Base-by-base conservation (phyloP, 2,888 invertebrate genomes). In the Andrena bicolor region DNA sequence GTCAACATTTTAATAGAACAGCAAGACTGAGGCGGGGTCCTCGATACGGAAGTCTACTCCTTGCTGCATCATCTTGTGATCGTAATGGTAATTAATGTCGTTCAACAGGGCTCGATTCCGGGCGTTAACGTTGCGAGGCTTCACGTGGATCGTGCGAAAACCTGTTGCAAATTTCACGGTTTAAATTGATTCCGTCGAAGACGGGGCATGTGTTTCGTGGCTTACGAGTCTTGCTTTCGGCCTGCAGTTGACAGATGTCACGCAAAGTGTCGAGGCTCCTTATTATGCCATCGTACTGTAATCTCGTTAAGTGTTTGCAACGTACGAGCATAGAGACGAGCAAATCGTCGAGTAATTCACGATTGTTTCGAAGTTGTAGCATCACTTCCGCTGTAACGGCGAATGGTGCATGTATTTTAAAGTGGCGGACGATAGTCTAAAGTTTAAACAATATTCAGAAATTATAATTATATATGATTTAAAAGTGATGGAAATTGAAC, bases 261-360 rank as follows among this genome's bases (percentile, higher is more conserved):
- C 92, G 87, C 63, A 95, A 84, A 6, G 94, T 93, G 63, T 94
- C 92, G 77, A 95, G 91, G 85, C 91, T 94, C 20, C 94, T 90
- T 70, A 95, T 89, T 65, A 94, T 93, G 51, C 95, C 95, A 70
- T 95, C 94, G 86, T 94, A 95, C 80, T 94, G 93, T 30, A 95
- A 89, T 82, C 90, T 92, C 51, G 93, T 93, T 66, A 95, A 88
- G 49, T 92, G 92, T 68, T 92, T 93, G 84, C 95, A 95, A 41
- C 92, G 92, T 28, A 90, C 89, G 56, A 94, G 80, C 89, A 95
- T 90, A 30, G 92, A 90, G 8, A 94, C 82, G 23, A 95, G 86
- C 56, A 94, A 89, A 86, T 94, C 94, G 73, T 95, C 95, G 63
- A 95, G 88, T 56, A 92, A 90, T 88, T 95, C 95, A 20, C 94